Conservation (phyloP, 2,113 vertebrate genomes). For the Engraulis encrasicolus region DNA sequence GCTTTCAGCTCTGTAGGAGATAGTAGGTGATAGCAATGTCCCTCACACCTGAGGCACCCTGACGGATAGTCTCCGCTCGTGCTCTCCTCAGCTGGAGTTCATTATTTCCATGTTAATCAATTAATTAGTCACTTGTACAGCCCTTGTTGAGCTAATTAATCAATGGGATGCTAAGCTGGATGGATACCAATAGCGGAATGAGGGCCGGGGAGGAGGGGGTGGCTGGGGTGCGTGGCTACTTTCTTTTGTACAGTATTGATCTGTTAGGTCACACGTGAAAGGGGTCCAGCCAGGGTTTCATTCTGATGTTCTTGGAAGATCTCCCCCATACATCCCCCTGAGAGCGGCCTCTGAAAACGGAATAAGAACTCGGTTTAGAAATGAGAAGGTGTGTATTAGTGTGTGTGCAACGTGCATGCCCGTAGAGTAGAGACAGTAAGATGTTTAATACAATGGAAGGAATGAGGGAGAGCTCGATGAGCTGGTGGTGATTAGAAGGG, state of each 20-base stretch:
- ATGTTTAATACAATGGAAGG: no score
- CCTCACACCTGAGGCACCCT: not conserved
- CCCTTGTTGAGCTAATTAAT: conserved; percentile 4
- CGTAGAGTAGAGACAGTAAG: no score
- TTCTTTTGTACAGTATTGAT: not conserved
- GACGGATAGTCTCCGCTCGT: not conserved
- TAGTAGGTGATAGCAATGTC: not conserved
- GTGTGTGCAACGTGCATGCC: no score
- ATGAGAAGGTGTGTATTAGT: no score
- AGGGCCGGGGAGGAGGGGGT: not conserved
- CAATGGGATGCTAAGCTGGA: conserved; percentile 12
- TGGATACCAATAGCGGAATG: not conserved
- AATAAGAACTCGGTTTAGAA: no score
- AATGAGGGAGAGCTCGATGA: not conserved
- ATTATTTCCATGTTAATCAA: not conserved
- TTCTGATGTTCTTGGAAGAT: not conserved
- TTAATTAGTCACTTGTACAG: not conserved
- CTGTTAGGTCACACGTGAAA: not conserved
- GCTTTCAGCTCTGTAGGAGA: no score
- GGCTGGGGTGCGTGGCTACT: no score
- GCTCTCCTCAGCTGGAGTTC: not conserved
- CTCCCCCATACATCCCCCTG: not conserved
- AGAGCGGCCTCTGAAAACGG: not conserved
- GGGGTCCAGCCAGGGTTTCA: not conserved
- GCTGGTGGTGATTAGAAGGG: not conserved